Evolutionary conservation across 1,140 invertebrate genomes (phyloP).

Genomic region (Matsumurasca onukii): DNA sequence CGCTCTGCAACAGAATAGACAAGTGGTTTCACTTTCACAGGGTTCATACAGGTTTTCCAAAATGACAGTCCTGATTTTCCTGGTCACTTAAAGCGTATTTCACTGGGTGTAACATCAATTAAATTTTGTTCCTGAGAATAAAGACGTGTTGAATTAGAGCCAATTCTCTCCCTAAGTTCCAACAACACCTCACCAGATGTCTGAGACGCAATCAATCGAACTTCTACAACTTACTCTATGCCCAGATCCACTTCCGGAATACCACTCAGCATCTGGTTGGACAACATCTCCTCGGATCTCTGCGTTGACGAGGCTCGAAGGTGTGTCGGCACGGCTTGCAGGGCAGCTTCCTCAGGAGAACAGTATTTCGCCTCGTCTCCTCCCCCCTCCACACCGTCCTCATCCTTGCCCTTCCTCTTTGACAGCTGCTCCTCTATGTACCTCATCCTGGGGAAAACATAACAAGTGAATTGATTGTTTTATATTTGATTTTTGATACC

Average conservation of each 20-base stretch:
- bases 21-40: too few species aligned
- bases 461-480: too few species aligned
- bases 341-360: slow-evolving; percentile 82
- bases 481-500: too few species aligned
- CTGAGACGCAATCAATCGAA: too few species aligned
- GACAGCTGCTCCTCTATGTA: slow-evolving; percentile 93
- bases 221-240: slow-evolving; percentile 90
- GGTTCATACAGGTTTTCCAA: too few species aligned
- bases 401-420: slow-evolving; percentile 73
- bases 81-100: too few species aligned
- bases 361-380: slow-evolving; percentile 63
- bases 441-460: slow-evolving; percentile 83
- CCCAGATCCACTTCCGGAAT: slow-evolving; percentile 99
- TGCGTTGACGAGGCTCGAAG: slow-evolving; percentile 78
- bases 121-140: too few species aligned
- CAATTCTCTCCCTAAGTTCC: too few species aligned
- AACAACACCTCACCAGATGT: too few species aligned
- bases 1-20: slow-evolving; percentile 58
- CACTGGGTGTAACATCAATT: too few species aligned
- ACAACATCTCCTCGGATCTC: slow-evolving; percentile 94
- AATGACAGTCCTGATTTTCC: too few species aligned
- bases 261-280: slow-evolving; percentile 99
- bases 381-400: slow-evolving; percentile 45
- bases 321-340: slow-evolving; percentile 84
- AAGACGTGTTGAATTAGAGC: too few species aligned